These are phyloP conservation scores for Trachythela sp. DNA, from an alignment of 64 coral and sea anemone genomes.

Conservation along the genomic window DNA sequence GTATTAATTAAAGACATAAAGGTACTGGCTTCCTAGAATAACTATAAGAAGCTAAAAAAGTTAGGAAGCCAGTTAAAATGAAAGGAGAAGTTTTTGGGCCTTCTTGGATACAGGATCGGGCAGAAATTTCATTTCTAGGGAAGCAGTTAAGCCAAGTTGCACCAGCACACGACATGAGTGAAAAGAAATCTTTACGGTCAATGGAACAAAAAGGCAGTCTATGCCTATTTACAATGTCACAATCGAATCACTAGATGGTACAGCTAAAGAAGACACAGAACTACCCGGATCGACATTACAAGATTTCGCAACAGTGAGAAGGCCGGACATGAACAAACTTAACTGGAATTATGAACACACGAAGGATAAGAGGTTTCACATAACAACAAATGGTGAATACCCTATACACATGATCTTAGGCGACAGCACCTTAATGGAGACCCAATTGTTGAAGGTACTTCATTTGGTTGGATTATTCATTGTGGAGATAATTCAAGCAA, in stretches of 20 bases:
- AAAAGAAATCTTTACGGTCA: not conserved
- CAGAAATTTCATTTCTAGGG: not conserved
- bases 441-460: not conserved
- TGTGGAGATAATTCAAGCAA: not conserved
- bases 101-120: not conserved
- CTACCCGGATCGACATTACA: not conserved
- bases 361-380: slow-evolving; percentile 22
- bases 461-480: slow-evolving; percentile 14
- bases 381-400: not conserved
- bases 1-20: too few species aligned
- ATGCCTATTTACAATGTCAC: not conserved
- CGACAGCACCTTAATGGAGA: not conserved
- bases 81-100: not conserved
- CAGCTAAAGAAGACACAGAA: slow-evolving; percentile 10
- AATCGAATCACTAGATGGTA: not conserved
- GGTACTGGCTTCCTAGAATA: too few species aligned
- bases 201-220: not conserved
- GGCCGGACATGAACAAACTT: not conserved
- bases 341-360: not conserved
- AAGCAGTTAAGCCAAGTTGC: not conserved
- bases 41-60: too few species aligned
- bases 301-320: not conserved
- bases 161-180: not conserved
- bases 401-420: not conserved
- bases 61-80: too few species aligned